Base-by-base conservation (phyloP, 2,797 vertebrate genomes). In the Glyptemys insculpta region DNA sequence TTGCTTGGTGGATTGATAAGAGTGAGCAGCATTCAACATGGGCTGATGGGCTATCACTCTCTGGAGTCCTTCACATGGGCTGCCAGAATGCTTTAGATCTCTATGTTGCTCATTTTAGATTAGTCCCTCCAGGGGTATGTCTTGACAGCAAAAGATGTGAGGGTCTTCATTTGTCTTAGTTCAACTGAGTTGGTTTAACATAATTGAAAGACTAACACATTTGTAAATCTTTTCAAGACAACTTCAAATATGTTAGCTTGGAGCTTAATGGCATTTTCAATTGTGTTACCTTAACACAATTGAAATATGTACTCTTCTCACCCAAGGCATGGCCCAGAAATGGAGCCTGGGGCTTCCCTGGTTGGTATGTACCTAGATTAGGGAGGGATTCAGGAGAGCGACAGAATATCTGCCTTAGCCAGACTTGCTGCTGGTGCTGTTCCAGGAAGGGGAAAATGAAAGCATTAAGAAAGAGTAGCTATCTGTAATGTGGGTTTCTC, bases 131-230 rank as follows among this genome's bases (percentile, higher is more conserved):
- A 62, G 81, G 93, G 85, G 50, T 86, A 87, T 29, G 85, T 79
- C 87, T 74, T 89, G 57, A 57, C 86, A 11, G 91, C 92, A 91
- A 96, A 91, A 96, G 93, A 94, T 96, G 96, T 96, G 96, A 93
- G 76, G 95, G 90, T 80, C 93, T 72, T 93, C 92, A 92, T 95
- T 96, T 92, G 92, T 27, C 53, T 62, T 31, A 74, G 83, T 90
- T 97, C 83, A 95, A 87, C 94, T 88, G 91, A 95, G 91, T 86
- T 95, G 59, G 79, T 85, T 95, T 94, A 96, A 94, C 85, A 6
- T 94, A 95, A 94, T 95, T 97, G 95, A 96, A 97, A 93, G 96
- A 96, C 94, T 96, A 97, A 81, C 65, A 90, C 81, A 19, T 96
- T 92, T 96, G 49, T 95, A 68, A 76, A 91, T 82, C 83, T 95